Percentiles rank a stretch among this genome's conserved stretches.
These are phyloP conservation scores for Metopolophium dirhodum DNA, from an alignment of 1,140 invertebrate species.

Conservation along the genomic window DNA sequence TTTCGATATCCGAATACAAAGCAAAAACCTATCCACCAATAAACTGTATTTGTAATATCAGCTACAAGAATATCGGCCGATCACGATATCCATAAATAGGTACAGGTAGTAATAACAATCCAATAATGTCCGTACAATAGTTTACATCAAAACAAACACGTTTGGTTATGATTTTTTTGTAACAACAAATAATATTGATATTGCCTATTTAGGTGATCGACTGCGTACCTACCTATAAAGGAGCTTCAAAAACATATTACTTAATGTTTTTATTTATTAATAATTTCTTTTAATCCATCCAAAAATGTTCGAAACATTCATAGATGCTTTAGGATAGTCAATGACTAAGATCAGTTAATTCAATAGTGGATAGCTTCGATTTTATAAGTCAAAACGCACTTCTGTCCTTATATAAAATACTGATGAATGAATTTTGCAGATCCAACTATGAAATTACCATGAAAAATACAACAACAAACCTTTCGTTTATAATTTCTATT, in stretches of 20 bases:
- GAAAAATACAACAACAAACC: not conserved
- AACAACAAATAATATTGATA: not conserved
- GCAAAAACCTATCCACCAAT: not conserved
- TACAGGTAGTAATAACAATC: not conserved
- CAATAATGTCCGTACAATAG: not conserved
- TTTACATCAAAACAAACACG: not conserved
- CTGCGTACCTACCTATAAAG: not conserved
- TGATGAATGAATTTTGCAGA: not conserved
- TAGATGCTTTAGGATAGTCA: not conserved
- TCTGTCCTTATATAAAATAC: not conserved
- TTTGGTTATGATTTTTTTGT: not conserved
- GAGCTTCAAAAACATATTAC: not conserved
- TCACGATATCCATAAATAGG: not conserved
- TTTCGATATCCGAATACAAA: not conserved
- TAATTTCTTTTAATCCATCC: not conserved
- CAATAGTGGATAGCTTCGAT: not conserved
- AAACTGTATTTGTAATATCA: not conserved
- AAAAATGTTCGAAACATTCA: not conserved
- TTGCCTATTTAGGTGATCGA: accelerated
- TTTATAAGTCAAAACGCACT: not conserved
- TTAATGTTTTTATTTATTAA: not conserved
- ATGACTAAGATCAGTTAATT: too few relatives aligned
- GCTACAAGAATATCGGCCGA: not conserved
- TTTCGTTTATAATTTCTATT: not conserved
- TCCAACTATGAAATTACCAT: not conserved